Evolutionary conservation across 2,797 vertebrate species (phyloP).

Genomic region (Acridotheres tristis): DNA sequence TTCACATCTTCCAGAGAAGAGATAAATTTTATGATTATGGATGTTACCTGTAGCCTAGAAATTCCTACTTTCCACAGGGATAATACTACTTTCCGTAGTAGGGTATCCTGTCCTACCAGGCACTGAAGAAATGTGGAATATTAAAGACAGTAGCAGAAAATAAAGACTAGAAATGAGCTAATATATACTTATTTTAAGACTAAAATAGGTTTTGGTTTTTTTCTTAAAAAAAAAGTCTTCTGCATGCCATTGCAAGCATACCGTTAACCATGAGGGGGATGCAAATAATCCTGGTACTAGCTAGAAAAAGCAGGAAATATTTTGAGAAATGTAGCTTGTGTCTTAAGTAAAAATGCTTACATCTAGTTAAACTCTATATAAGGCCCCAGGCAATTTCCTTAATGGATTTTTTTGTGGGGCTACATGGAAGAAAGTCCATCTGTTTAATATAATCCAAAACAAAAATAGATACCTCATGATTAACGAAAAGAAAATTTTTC

Average conservation of each 20-base stretch:
- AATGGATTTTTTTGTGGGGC: not conserved
- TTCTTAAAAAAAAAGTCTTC: not conserved
- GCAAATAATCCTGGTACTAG: not conserved
- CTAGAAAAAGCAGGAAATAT: not conserved
- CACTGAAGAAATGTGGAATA: not conserved
- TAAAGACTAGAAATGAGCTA: not conserved
- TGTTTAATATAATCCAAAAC: constrained; percentile 17
- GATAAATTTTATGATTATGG: not conserved
- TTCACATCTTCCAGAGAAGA: not conserved
- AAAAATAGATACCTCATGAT: constrained; percentile 34
- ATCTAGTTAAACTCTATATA: not conserved
- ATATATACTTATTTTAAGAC: not conserved
- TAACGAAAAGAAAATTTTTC: constrained; percentile 39
- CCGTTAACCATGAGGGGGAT: not conserved
- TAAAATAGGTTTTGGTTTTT: not conserved
- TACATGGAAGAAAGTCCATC: constrained; percentile 7
- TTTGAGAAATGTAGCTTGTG: not conserved
- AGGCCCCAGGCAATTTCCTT: not conserved
- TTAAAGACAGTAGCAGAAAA: not conserved
- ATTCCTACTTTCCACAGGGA: not conserved
- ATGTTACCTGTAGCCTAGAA: not conserved
- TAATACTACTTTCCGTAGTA: not conserved
- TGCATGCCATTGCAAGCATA: not conserved
- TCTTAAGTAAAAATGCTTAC: not conserved
- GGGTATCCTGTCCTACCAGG: not conserved